Conservation (phyloP, 2,888 invertebrate genomes). For the Onthophagus sagittarius region DNA sequence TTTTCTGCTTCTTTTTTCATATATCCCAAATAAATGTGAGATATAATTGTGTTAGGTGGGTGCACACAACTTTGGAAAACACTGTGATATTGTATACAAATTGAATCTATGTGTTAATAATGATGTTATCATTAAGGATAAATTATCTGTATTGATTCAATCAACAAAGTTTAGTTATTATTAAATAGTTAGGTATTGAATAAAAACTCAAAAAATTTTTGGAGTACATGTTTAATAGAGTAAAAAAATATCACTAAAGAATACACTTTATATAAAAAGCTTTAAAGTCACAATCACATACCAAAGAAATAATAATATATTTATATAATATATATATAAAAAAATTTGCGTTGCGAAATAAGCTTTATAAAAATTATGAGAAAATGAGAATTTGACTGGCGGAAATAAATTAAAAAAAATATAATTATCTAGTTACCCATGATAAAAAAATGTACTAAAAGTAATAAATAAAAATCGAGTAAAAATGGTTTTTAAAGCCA, state of each 20-base stretch:
- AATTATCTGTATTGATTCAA: too few relatives aligned
- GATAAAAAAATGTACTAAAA: slow-evolving; percentile 5
- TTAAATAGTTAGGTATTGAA: too few relatives aligned
- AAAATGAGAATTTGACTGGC: slow-evolving; percentile 1
- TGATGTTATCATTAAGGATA: too few relatives aligned
- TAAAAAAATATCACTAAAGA: slow-evolving; percentile 50
- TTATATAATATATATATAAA: slow-evolving; percentile 34
- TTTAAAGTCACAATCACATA: slow-evolving; percentile 48
- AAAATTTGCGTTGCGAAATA: slow-evolving; percentile 33
- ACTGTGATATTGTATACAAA: too few relatives aligned
- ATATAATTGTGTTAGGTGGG: too few relatives aligned
- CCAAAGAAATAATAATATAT: slow-evolving; percentile 33
- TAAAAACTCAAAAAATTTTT: slow-evolving; percentile 13
- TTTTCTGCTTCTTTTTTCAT: too few relatives aligned
- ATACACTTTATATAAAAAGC: slow-evolving; percentile 46
- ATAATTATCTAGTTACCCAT: slow-evolving; percentile 13
- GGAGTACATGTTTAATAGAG: slow-evolving; percentile 49
- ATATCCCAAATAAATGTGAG: too few relatives aligned
- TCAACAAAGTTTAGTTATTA: too few relatives aligned
- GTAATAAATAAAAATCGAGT: slow-evolving; percentile 5
- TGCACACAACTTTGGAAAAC: too few relatives aligned
- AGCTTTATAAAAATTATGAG: slow-evolving; percentile 22
- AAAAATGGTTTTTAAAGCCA: not conserved
- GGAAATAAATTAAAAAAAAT: slow-evolving; percentile 16
- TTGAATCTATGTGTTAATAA: too few relatives aligned